phyloP scores from a whole-genome alignment of 2,888 invertebrate genomes.

The Plebejus melissa region DNA sequence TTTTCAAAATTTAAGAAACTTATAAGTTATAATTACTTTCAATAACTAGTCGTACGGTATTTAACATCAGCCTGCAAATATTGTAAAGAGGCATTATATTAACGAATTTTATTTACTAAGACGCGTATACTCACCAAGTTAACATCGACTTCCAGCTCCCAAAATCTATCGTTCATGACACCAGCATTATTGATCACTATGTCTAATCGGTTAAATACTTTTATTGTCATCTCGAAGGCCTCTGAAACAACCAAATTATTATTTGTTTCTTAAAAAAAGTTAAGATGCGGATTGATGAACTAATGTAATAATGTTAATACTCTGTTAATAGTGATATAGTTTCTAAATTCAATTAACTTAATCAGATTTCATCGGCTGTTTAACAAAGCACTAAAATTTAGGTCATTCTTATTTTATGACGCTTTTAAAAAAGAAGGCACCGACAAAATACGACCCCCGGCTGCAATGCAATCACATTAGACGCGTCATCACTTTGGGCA shows the following conservation, averaged over 20 bases:
- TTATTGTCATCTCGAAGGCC: constrained; percentile 85
- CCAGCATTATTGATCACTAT: constrained; percentile 90
- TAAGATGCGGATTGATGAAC: background rate
- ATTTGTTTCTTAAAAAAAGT: background rate
- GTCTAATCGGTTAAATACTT: constrained; percentile 85
- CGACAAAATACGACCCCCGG: background rate
- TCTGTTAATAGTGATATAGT: background rate
- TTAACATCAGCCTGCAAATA: background rate
- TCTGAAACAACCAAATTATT: constrained; percentile 65
- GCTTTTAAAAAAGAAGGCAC: background rate
- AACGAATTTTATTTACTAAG: background rate
- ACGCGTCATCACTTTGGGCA: background rate
- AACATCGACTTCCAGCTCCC: constrained; percentile 87
- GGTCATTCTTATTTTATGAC: background rate
- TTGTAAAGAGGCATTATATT: background rate
- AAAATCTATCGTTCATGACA: constrained; percentile 86
- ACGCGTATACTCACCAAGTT: constrained; percentile 79
- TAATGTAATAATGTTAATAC: background rate
- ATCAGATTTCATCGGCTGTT: background rate
- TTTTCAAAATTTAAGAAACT: background rate
- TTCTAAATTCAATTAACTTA: constrained; percentile 19
- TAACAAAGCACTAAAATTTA: background rate
- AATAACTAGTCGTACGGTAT: background rate
- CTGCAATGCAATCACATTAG: background rate
- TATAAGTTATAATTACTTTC: background rate